Evolutionary conservation across 2,113 vertebrate genomes (phyloP), one percentile per base, ranked within the genome.

Genomic region (Ictalurus punctatus): DNA sequence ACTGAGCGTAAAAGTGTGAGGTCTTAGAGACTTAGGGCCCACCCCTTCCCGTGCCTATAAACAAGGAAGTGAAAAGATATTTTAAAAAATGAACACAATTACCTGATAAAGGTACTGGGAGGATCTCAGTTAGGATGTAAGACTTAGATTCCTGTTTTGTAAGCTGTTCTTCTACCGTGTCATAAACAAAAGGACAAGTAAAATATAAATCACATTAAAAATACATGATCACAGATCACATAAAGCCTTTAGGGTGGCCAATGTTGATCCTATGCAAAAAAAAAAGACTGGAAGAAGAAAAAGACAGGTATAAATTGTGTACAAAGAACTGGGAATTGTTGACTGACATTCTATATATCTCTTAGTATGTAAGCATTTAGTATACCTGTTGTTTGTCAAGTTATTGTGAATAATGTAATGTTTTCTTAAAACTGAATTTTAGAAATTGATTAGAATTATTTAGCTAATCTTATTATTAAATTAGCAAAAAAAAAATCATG

Each of bases 101-200:
- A 96, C 96, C 94, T 93, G 96, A 96, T 74, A 95, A 90, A 0
- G 95, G 95, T 14, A 89, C 87, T 85, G 48, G 23, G 0, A 95
- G 96, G 52, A 96, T 85, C 34, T 94, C 94, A 56, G 93, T 94
- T 25, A 94, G 92, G 0, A 16, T 89, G 44, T 48, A 48, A 48
- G 44, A 48, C 44, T 48, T 48, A 48, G 44, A 48, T 48, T 48
- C 44, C 44, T 48, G 44, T 48, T 48, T 48, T 48, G 44, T 48
- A 48, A 48, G 44, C 44, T 48, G 0, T 0, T 88, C 48, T 10
- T 90, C 89, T 4, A 78, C 27, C 95, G 81, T 59, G 27, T 27
- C 74, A 89, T 74, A 58, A 73, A 86, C 6, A 71, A 40, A 52
- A 52, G 0, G 7, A 76, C 56, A 59, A 40, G 37, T 86, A 5